Conservation (phyloP, 2,888 invertebrate species). For the Drosophila nr. perissopoda region DNA sequence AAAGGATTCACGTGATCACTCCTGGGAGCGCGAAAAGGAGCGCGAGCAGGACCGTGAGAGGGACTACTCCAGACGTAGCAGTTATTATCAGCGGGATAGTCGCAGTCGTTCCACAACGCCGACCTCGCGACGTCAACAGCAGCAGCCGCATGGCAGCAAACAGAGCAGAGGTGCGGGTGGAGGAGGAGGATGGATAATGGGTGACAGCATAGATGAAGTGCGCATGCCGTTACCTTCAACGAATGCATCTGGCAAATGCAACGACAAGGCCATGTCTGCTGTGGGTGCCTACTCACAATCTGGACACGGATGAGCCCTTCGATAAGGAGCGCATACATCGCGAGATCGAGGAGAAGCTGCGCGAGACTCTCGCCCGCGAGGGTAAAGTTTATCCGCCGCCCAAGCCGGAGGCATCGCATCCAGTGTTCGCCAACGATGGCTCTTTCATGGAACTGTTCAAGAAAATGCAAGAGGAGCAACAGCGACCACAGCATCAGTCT, state of each 20-base stretch:
- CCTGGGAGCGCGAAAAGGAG: conserved; percentile 50
- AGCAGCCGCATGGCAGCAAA: conserved; percentile 6
- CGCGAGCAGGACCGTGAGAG: conserved; percentile 39
- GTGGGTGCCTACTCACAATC: conserved; percentile 79
- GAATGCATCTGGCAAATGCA: background rate
- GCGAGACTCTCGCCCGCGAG: conserved; percentile 83
- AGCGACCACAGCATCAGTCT: conserved; percentile 12
- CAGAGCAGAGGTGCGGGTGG: background rate
- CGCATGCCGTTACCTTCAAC: conserved; percentile 1
- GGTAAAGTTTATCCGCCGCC: conserved; percentile 86
- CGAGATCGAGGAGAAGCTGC: conserved; percentile 84
- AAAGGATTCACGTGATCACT: conserved; percentile 56
- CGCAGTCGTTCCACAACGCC: conserved; percentile 48
- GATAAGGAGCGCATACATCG: conserved; percentile 85
- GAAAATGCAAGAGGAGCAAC: conserved; percentile 88
- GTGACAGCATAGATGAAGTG: conserved; percentile 1
- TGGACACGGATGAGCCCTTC: conserved; percentile 82
- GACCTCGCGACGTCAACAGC: conserved; percentile 29
- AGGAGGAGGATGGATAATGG: background rate
- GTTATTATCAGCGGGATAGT: conserved; percentile 41
- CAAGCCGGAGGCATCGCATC: conserved; percentile 87
- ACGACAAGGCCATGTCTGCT: conserved; percentile 46
- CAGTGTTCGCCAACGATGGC: conserved; percentile 90
- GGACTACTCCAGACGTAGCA: conserved; percentile 52
- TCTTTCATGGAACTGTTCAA: conserved; percentile 96